A percentile compares a stretch with the other conserved stretches of the same genome.
These are phyloP conservation scores for Drosophila mojavensis DNA, from an alignment of 1,140 invertebrate genomes.

Conservation along the genomic window DNA sequence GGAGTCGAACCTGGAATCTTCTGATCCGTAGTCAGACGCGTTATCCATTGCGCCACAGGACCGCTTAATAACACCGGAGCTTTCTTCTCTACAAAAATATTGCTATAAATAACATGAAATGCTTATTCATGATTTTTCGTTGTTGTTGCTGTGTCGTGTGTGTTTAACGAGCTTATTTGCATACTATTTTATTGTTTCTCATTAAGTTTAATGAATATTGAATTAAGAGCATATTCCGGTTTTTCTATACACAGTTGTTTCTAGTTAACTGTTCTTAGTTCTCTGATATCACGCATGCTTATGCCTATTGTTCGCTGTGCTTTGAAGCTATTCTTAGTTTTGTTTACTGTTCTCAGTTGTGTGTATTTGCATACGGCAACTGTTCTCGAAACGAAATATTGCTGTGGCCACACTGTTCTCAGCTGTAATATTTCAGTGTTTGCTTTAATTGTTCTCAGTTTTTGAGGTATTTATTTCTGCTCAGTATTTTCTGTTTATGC, in stretches of 20 bases:
- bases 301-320: neutral
- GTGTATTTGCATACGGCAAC: neutral
- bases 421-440: neutral
- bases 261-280: neutral
- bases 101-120: conserved; percentile 21
- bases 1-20: conserved; percentile 90
- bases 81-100: neutral
- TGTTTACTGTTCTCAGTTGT: neutral
- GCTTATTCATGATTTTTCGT: conserved; percentile 3
- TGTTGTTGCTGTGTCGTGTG: neutral
- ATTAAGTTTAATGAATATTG: conserved; percentile 2
- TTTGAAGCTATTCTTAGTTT: neutral
- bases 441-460: neutral
- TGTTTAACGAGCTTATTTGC: conserved; percentile 20
- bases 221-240: conserved; percentile 25
- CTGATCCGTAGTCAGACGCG: conserved; percentile 90
- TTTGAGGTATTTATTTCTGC: neutral
- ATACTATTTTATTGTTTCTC: conserved; percentile 23
- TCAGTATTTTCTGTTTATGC: neutral
- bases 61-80: conserved; percentile 50
- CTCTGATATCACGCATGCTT: neutral
- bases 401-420: neutral
- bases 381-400: neutral
- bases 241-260: neutral
- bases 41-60: conserved; percentile 90